Evolutionary conservation across 1,140 invertebrate species (phyloP).

Genomic region (Elymnias hypermnestra): DNA sequence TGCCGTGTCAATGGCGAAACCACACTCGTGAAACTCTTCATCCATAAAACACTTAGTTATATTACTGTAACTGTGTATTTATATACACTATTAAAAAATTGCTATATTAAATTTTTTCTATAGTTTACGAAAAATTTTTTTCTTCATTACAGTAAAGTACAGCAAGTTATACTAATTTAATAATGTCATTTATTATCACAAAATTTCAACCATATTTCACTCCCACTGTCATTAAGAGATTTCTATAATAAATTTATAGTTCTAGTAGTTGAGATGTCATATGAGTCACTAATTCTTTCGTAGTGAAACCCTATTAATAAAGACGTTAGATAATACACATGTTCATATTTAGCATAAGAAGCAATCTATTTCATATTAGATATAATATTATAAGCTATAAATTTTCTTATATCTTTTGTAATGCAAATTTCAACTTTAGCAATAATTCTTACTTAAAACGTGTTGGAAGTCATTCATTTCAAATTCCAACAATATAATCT

Average conservation of each 20-base stretch:
- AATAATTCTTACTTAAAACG: background rate
- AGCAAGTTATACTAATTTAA: no score
- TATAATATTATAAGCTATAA: slow-evolving; percentile 8
- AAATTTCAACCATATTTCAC: slow-evolving; percentile 9
- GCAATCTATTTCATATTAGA: slow-evolving; percentile 7
- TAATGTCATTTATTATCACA: slow-evolving; percentile 1
- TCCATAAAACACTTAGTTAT: no score
- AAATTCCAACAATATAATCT: background rate
- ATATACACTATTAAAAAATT: no score
- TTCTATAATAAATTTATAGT: slow-evolving; percentile 9
- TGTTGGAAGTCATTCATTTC: background rate
- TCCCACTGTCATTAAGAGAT: slow-evolving; percentile 9
- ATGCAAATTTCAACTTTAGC: background rate
- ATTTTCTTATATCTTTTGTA: slow-evolving; percentile 2
- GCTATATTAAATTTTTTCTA: no score
- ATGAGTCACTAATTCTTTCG: slow-evolving; percentile 14
- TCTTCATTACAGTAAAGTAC: no score
- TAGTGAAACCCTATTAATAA: slow-evolving; percentile 11
- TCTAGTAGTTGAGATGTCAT: slow-evolving; percentile 5
- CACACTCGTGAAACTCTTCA: no score
- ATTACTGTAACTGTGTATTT: no score
- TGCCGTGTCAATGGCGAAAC: no score
- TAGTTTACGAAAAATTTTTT: no score
- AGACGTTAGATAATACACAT: slow-evolving; percentile 4
- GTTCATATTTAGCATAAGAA: slow-evolving; percentile 1